A percentile compares a stretch with the other conserved stretches of the same genome.
phyloP scores from a whole-genome alignment of 2,888 invertebrate genomes.

The Abscondita cerata region DNA sequence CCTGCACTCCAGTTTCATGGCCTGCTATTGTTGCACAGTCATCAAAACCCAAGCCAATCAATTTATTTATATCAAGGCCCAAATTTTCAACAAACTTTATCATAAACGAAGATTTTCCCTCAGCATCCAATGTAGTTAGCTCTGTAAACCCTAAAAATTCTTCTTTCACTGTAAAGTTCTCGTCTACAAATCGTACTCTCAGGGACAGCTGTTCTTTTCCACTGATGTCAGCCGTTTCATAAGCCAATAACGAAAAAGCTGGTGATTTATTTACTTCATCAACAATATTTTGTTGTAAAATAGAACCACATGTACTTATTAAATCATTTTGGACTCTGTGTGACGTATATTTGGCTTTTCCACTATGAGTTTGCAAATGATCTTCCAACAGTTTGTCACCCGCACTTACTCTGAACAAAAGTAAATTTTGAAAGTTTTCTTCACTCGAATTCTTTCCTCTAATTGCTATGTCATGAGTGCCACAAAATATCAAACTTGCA shows the following conservation, averaged over 20 bases:
- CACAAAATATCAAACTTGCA: slow-evolving; percentile 43
- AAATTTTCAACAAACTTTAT: not conserved
- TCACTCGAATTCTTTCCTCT: slow-evolving; percentile 39
- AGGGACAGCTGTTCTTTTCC: slow-evolving; percentile 47
- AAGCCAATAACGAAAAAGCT: slow-evolving; percentile 36
- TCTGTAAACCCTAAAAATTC: slow-evolving; percentile 38
- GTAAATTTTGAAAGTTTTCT: slow-evolving; percentile 37
- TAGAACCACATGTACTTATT: slow-evolving; percentile 42
- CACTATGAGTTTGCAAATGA: slow-evolving; percentile 30
- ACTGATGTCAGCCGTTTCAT: slow-evolving; percentile 45
- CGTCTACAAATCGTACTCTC: slow-evolving; percentile 31
- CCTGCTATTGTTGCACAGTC: slow-evolving; percentile 19
- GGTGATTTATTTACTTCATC: slow-evolving; percentile 37
- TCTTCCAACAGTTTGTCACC: slow-evolving; percentile 34
- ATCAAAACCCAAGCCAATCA: slow-evolving; percentile 22
- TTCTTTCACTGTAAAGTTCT: slow-evolving; percentile 38
- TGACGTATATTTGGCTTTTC: slow-evolving; percentile 46
- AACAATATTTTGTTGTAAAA: slow-evolving; percentile 43
- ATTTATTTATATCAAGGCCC: slow-evolving; percentile 11
- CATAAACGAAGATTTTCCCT: not conserved
- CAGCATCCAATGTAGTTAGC: not conserved
- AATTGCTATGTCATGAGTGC: slow-evolving; percentile 41
- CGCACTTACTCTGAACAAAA: slow-evolving; percentile 38
- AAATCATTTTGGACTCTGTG: slow-evolving; percentile 49
- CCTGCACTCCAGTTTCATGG: slow-evolving; percentile 10